Base-by-base conservation (phyloP, 2,888 invertebrate genomes). In the Ligdia adustata region DNA sequence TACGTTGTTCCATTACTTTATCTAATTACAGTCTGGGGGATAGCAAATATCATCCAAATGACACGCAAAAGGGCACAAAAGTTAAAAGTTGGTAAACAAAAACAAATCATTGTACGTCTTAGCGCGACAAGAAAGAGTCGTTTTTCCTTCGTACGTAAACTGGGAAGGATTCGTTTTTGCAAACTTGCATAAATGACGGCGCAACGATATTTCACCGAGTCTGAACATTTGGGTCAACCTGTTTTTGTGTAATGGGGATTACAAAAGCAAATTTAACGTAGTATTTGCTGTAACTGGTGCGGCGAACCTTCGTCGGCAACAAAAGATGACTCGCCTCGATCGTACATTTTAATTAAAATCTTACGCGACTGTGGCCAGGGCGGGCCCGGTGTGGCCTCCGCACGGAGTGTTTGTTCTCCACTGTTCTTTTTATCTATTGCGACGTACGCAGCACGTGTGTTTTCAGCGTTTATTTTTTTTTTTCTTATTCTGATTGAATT, bases 201-300 rank as follows among this genome's bases (percentile, higher is more conserved):
- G 75, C 79, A 77, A 77, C 84, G 77, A 85, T 89, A 84, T 87
- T 86, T 86, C 76, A 85, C 80, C 74, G 70, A 75, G 75, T 70
- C 72, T 73, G 79, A 79, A 83, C 83, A 89, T 89, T 90, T 82
- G 82, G 89, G 89, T 88, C 88, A 87, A 86, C 82, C 81, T 88
- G 88, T 84, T 88, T 88, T 89, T 89, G 82, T 82, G 79, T 86
- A 86, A 86, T 82, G 72, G 76, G 79, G 77, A 85, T 86, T 82
- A 84, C 82, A 83, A 79, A 84, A 86, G 86, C 80, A 83, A 83
- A 86, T 85, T 85, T 79, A 78, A 81, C 82, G 78, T 85, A 84
- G 79, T 85, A 85, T 83, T 81, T 81, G 82, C 64, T 82, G 75
- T 80, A 81, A 85, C 79, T 80, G 79, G 71, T 81, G 76, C 74